These are phyloP conservation scores for Zaprionus tsacasi DNA, from an alignment of 1,140 invertebrate genomes.

Conservation along the genomic window DNA sequence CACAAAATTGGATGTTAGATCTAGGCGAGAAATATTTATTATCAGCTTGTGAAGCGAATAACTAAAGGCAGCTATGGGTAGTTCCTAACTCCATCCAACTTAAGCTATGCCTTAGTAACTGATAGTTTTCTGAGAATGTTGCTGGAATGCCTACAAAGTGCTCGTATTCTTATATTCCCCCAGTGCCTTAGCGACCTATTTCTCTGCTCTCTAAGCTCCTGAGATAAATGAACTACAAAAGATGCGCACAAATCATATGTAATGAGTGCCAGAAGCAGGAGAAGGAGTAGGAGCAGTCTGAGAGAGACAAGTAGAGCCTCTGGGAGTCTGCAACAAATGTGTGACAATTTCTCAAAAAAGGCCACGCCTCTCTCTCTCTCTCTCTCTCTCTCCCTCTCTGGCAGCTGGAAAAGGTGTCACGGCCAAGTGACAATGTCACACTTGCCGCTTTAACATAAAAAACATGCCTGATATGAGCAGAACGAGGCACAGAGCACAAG, in stretches of 20 bases:
- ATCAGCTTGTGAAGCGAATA: conserved; percentile 62
- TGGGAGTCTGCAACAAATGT: conserved; percentile 64
- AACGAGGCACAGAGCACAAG: neutral
- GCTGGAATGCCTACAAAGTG: conserved; percentile 31
- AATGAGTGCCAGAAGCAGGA: conserved; percentile 42
- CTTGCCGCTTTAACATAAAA: conserved; percentile 61
- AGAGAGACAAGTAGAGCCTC: neutral
- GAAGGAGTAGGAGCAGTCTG: too few species aligned
- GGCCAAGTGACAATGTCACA: conserved; percentile 78
- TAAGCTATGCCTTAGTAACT: conserved; percentile 3
- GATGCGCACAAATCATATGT: conserved; percentile 77
- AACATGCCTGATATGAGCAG: conserved; percentile 43
- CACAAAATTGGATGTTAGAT: conserved; percentile 57
- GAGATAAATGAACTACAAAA: conserved; percentile 81
- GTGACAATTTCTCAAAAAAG: conserved; percentile 77
- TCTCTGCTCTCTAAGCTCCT: conserved; percentile 27
- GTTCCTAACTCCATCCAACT: neutral
- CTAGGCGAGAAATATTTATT: conserved; percentile 36
- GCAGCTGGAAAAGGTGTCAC: conserved; percentile 62
- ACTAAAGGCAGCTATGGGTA: too few species aligned
- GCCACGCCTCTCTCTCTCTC: too few species aligned
- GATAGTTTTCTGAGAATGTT: too few species aligned
- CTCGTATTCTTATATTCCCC: neutral
- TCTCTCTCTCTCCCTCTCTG: too few species aligned
- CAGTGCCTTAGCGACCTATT: conserved; percentile 68